A percentile compares a stretch with the other conserved stretches of the same genome.
phyloP scores from a whole-genome alignment of 2,113 vertebrate species.

The Euleptes europaea region DNA sequence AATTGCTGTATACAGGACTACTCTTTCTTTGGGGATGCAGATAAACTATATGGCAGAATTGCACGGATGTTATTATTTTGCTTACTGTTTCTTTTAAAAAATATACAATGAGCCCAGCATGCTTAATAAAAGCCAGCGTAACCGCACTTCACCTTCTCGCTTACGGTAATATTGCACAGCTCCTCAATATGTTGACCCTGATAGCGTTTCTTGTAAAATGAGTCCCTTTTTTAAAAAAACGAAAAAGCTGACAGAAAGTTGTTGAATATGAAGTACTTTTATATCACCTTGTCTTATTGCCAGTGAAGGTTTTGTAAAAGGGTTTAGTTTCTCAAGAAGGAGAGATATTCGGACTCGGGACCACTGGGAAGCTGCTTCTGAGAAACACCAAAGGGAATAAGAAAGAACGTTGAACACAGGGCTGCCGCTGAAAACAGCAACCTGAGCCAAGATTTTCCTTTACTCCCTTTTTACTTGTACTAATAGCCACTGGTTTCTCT shows the following conservation, averaged over 20 bases:
- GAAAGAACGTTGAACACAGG: neutral
- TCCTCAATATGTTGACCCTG: conserved; percentile 63
- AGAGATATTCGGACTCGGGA: neutral
- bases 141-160: conserved; percentile 36
- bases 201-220: conserved; percentile 58
- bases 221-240: neutral
- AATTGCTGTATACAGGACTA: conserved; percentile 50
- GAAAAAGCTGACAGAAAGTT: neutral
- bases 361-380: neutral
- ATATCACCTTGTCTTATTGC: neutral
- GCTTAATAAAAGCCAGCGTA: conserved; percentile 66
- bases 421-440: neutral
- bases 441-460: neutral
- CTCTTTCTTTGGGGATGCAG: conserved; percentile 45
- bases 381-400: too few relatives aligned
- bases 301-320: neutral
- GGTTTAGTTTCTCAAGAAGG: neutral
- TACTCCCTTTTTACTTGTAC: neutral
- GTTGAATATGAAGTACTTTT: neutral
- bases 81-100: conserved; percentile 45
- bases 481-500: neutral
- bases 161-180: conserved; percentile 50
- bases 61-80: conserved; percentile 50
- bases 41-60: conserved; percentile 58
- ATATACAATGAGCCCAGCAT: conserved; percentile 56